phyloP scores from a whole-genome alignment of 2,113 vertebrate species.

The Saccopteryx leptura region DNA sequence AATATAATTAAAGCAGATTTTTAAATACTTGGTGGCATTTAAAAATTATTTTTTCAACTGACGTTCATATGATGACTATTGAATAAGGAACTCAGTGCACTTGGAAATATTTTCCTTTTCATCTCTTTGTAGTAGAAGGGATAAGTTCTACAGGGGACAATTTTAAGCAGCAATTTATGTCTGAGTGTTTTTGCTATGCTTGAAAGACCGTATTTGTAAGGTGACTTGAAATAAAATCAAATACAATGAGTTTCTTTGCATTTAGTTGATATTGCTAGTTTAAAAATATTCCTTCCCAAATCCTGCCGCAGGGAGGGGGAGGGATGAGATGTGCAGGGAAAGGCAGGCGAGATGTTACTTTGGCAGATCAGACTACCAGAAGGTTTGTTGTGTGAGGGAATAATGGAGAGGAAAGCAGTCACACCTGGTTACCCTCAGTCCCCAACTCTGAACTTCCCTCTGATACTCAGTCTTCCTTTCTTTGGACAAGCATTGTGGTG shows the following conservation, averaged over 20 bases:
- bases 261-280: slow-evolving; percentile 28
- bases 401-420: background rate
- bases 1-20: slow-evolving; percentile 89
- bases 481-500: background rate
- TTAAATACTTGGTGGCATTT: slow-evolving; percentile 82
- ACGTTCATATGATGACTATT: background rate
- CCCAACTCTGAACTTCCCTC: background rate
- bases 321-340: too few relatives aligned
- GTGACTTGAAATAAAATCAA: slow-evolving; percentile 39
- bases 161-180: slow-evolving; percentile 48
- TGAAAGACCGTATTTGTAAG: background rate
- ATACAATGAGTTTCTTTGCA: slow-evolving; percentile 13
- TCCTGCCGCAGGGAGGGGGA: accelerated
- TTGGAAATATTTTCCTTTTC: background rate
- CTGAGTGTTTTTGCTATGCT: slow-evolving; percentile 1
- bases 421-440: background rate
- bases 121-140: background rate
- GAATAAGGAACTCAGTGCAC: background rate
- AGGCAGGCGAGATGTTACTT: background rate
- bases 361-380: background rate
- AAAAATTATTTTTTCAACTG: background rate
- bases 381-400: background rate
- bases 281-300: slow-evolving; percentile 49
- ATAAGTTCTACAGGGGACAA: background rate
- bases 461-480: background rate